Percentiles rank a stretch among this genome's conserved stretches.
Evolutionary conservation across 2,797 vertebrate species (phyloP).

Genomic region (Calcarius lapponicus): DNA sequence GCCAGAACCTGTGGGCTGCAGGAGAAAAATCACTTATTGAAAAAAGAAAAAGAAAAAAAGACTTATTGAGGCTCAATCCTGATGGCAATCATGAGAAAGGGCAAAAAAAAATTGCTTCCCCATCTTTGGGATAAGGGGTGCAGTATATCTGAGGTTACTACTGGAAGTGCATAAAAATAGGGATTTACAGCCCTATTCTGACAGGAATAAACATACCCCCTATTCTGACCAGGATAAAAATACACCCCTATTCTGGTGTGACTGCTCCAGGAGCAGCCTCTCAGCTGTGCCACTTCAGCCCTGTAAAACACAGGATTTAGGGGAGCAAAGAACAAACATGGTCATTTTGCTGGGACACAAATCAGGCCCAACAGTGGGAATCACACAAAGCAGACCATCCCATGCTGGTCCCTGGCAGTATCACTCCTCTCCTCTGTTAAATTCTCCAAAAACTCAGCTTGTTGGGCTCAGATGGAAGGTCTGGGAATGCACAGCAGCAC

Average conservation of each 20-base stretch:
- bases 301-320: neutral
- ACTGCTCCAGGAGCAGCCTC: neutral
- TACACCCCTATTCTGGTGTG: neutral
- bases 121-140: neutral
- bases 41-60: no score
- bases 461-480: neutral
- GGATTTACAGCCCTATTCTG: neutral
- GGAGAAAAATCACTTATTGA: neutral
- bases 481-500: neutral
- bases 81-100: neutral
- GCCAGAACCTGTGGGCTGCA: neutral
- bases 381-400: neutral
- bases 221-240: no score
- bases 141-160: neutral
- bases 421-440: neutral
- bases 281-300: neutral
- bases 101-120: neutral
- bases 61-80: neutral
- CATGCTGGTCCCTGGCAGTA: neutral
- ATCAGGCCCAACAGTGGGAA: neutral
- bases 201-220: no score
- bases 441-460: neutral
- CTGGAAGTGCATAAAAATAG: neutral
- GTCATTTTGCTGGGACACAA: neutral
- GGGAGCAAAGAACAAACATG: neutral